phyloP scores from a whole-genome alignment of 2,888 invertebrate genomes.

The Eugnorisma glareosa region DNA sequence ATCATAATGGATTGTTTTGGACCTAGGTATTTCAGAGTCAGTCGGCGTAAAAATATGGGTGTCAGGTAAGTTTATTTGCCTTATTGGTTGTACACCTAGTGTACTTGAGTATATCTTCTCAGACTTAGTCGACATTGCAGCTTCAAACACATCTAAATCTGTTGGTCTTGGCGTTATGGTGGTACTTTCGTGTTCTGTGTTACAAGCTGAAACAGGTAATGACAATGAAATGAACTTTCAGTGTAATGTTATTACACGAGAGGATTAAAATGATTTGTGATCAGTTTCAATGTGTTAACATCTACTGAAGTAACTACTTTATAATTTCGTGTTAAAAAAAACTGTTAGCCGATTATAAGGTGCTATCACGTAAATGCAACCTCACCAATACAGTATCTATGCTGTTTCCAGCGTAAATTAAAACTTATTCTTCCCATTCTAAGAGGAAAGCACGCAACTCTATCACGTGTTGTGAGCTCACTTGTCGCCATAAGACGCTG shows the following conservation, averaged over 20 bases:
- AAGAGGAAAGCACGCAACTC: background rate
- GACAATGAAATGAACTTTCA: conserved; percentile 27
- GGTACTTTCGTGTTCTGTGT: conserved; percentile 76
- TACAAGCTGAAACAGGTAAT: conserved; percentile 83
- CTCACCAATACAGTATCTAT: background rate
- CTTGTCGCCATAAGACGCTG: background rate
- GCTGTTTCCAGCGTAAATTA: conserved; percentile 14
- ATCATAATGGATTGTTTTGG: conserved; percentile 88
- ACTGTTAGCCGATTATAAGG: background rate
- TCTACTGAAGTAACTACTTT: background rate
- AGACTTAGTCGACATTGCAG: conserved; percentile 75
- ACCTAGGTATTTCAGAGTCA: conserved; percentile 88
- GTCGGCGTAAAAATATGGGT: conserved; percentile 89
- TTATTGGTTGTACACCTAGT: conserved; percentile 83
- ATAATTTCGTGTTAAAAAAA: background rate
- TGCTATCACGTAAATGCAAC: conserved; percentile 11
- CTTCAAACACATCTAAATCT: conserved; percentile 82
- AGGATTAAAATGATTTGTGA: conserved; percentile 2
- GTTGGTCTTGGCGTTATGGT: conserved; percentile 75
- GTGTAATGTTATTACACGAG: background rate
- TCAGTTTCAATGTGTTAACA: background rate
- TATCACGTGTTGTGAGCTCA: background rate
- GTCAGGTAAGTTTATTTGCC: conserved; percentile 88
- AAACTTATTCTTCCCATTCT: background rate
- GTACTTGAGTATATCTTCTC: conserved; percentile 85